These are phyloP conservation scores for Andrena bucephala DNA, from an alignment of 2,888 invertebrate genomes.

Conservation along the genomic window DNA sequence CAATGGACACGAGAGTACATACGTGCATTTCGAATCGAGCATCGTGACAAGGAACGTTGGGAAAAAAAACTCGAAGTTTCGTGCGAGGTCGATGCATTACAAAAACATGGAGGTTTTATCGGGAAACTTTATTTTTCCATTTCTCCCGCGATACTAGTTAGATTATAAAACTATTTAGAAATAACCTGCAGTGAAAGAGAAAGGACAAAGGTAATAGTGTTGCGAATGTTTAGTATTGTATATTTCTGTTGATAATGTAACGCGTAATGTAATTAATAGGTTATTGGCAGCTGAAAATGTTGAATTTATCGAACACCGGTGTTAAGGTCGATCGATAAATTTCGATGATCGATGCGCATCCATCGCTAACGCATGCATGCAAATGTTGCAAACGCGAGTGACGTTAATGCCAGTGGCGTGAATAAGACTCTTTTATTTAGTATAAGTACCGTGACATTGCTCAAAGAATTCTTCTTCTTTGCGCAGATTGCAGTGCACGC, in stretches of 20 bases:
- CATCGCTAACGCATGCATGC: not conserved
- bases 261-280: not conserved
- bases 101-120: too few relatives aligned
- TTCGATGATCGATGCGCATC: conserved; percentile 1
- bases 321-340: conserved; percentile 16
- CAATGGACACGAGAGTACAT: too few relatives aligned
- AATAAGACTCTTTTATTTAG: not conserved
- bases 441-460: not conserved
- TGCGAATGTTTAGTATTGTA: not conserved
- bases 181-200: not conserved
- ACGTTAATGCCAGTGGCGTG: not conserved
- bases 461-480: conserved; percentile 26
- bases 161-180: not conserved
- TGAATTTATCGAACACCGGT: not conserved
- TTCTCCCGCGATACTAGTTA: not conserved
- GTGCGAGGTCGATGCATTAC: too few relatives aligned
- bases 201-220: not conserved
- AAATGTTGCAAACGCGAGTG: not conserved
- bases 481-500: conserved; percentile 15
- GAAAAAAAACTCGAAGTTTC: too few relatives aligned
- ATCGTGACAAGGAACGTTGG: too few relatives aligned
- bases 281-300: not conserved
- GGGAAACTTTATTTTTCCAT: too few relatives aligned
- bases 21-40: too few relatives aligned
- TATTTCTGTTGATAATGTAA: too few relatives aligned